phyloP scores from a whole-genome alignment of 1,140 invertebrate genomes.

The Bacillus rossius region DNA sequence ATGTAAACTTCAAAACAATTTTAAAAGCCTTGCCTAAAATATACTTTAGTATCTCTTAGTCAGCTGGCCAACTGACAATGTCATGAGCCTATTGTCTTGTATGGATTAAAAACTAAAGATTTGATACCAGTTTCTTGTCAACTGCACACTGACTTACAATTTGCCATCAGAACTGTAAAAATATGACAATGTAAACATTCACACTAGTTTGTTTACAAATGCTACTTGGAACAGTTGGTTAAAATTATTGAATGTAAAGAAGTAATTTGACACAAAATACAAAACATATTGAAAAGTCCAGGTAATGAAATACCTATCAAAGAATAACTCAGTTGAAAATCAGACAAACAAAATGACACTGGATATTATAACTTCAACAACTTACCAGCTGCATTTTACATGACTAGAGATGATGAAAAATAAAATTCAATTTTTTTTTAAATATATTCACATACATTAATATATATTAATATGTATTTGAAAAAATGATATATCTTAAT shows the following conservation, averaged over 20 bases:
- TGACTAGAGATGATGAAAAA: slow-evolving; percentile 1
- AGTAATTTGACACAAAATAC: too few species aligned
- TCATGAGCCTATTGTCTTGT: too few species aligned
- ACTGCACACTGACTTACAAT: background rate
- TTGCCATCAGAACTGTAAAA: background rate
- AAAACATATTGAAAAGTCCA: background rate
- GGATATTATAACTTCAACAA: background rate
- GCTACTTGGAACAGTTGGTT: too few species aligned
- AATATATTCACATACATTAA: background rate
- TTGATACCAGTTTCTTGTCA: background rate
- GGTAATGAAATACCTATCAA: background rate
- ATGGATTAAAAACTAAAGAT: too few species aligned
- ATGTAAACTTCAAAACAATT: too few species aligned
- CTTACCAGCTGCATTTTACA: background rate
- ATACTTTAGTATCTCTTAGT: too few species aligned
- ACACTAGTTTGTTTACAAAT: too few species aligned
- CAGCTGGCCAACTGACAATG: too few species aligned
- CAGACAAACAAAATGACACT: slow-evolving; percentile 1
- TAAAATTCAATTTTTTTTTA: background rate
- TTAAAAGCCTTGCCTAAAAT: too few species aligned
- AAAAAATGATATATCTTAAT: too few species aligned
- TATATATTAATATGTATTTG: background rate
- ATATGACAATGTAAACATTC: too few species aligned
- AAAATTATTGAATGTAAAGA: too few species aligned
- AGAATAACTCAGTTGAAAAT: background rate